A percentile compares a stretch with the other conserved stretches of the same genome.
Evolutionary conservation across 2,888 invertebrate genomes (phyloP).

Genomic region (Andricus quercusramuli): DNA sequence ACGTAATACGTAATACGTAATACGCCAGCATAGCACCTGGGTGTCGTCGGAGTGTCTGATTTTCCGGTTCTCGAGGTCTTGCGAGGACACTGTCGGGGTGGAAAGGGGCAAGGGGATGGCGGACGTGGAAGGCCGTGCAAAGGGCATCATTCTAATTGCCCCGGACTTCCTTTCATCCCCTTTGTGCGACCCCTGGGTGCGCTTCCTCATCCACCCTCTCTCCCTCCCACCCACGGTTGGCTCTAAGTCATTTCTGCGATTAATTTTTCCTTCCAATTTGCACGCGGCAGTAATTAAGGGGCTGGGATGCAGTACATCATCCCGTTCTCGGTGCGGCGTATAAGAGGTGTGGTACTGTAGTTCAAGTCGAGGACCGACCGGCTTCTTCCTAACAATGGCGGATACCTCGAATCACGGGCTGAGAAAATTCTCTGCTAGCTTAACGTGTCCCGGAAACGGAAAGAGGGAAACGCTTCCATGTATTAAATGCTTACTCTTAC

Average conservation of each 20-base stretch:
- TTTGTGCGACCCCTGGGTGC: constrained; percentile 75
- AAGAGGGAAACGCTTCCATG: constrained; percentile 42
- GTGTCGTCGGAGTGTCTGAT: constrained; percentile 41
- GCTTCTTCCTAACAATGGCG: constrained; percentile 74
- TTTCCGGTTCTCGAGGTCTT: constrained; percentile 44
- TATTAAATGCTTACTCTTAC: constrained; percentile 40
- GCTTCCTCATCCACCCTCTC: constrained; percentile 73
- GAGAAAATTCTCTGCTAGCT: constrained; percentile 35
- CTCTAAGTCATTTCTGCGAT: constrained; percentile 79
- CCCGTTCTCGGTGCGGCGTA: constrained; percentile 60
- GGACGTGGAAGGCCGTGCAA: constrained; percentile 55
- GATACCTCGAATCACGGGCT: constrained; percentile 47
- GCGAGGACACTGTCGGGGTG: constrained; percentile 41
- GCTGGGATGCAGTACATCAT: constrained; percentile 74
- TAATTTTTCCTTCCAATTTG: constrained; percentile 79
- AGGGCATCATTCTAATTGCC: constrained; percentile 78
- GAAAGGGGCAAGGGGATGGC: constrained; percentile 46
- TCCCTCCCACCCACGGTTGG: constrained; percentile 61
- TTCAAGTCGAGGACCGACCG: constrained; percentile 60
- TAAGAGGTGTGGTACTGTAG: constrained; percentile 48
- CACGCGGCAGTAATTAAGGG: constrained; percentile 79
- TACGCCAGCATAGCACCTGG: constrained; percentile 6
- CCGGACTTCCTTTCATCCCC: constrained; percentile 79
- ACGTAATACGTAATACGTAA: constrained; percentile 4
- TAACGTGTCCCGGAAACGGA: constrained; percentile 36